Conservation (phyloP, 2,888 invertebrate species). For the Tetropium fuscum region DNA sequence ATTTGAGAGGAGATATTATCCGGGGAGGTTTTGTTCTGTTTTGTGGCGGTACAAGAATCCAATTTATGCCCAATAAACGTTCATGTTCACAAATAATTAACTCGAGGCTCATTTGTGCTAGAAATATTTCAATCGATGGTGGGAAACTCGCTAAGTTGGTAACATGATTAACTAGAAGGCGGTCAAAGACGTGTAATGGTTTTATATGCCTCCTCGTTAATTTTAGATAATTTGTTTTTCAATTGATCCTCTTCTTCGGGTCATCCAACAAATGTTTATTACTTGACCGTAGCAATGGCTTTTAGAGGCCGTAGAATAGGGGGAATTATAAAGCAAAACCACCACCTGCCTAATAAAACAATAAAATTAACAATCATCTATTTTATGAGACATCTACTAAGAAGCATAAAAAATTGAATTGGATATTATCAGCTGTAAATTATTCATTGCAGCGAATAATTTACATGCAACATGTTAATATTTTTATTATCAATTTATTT, state of each 20-base stretch:
- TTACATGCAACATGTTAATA: slow-evolving; percentile 30
- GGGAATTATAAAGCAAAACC: slow-evolving; percentile 3
- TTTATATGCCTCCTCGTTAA: slow-evolving; percentile 60
- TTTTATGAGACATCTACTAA: slow-evolving; percentile 20
- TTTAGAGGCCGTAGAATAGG: not conserved
- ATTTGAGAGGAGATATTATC: too few species aligned
- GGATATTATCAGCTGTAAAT: slow-evolving; percentile 39
- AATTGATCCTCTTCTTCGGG: slow-evolving; percentile 41
- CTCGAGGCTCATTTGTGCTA: slow-evolving; percentile 45
- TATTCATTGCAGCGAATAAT: slow-evolving; percentile 35
- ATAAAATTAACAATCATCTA: slow-evolving; percentile 30
- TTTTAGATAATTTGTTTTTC: slow-evolving; percentile 57
- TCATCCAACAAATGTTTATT: slow-evolving; percentile 6
- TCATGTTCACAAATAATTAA: slow-evolving; percentile 49
- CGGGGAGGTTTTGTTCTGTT: too few species aligned
- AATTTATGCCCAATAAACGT: slow-evolving; percentile 36
- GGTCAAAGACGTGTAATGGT: slow-evolving; percentile 59
- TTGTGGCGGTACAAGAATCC: slow-evolving; percentile 29
- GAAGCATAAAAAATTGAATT: slow-evolving; percentile 35
- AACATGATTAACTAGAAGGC: slow-evolving; percentile 64
- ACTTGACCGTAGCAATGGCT: not conserved
- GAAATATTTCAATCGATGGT: slow-evolving; percentile 61
- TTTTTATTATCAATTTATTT: slow-evolving; percentile 16
- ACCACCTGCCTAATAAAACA: slow-evolving; percentile 37
- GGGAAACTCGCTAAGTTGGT: slow-evolving; percentile 59